These are phyloP conservation scores for Petrocephalus schoutedeni DNA, from an alignment of 2,797 vertebrate species.

Conservation along the genomic window DNA sequence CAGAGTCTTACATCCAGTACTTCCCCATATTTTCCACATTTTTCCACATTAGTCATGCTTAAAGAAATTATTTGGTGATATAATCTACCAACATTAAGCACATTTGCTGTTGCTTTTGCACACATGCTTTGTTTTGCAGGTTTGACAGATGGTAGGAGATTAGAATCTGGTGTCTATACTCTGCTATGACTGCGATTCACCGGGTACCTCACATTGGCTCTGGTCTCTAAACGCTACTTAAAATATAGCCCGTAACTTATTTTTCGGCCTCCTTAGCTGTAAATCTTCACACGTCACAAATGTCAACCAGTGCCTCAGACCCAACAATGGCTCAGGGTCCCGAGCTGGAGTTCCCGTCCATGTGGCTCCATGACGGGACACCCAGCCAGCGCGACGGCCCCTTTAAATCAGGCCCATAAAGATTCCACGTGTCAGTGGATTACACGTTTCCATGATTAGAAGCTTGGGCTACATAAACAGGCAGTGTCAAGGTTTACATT, in stretches of 20 bases:
- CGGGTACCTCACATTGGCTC: neutral
- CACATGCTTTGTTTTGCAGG: neutral
- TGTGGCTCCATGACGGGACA: conserved; percentile 40
- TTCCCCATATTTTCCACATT: neutral
- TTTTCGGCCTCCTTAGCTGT: neutral
- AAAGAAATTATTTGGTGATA: neutral
- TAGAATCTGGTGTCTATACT: neutral
- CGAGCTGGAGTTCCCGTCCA: neutral
- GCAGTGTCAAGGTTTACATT: conserved; percentile 75
- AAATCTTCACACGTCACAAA: neutral
- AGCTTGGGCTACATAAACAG: conserved; percentile 75
- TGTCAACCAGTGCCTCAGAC: neutral
- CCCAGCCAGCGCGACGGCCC: conserved; percentile 69
- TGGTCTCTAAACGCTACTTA: neutral
- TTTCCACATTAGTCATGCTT: neutral
- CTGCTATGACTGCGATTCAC: neutral
- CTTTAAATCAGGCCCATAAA: conserved; percentile 74
- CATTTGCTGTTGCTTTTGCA: neutral
- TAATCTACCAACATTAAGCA: neutral
- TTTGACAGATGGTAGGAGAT: neutral
- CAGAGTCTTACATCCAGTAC: neutral
- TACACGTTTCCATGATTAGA: conserved; percentile 76
- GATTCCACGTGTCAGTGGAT: conserved; percentile 72
- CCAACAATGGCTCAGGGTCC: neutral
- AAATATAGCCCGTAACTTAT: neutral